Conservation (phyloP, 2,113 vertebrate species). For the Gallinago undulata region DNA sequence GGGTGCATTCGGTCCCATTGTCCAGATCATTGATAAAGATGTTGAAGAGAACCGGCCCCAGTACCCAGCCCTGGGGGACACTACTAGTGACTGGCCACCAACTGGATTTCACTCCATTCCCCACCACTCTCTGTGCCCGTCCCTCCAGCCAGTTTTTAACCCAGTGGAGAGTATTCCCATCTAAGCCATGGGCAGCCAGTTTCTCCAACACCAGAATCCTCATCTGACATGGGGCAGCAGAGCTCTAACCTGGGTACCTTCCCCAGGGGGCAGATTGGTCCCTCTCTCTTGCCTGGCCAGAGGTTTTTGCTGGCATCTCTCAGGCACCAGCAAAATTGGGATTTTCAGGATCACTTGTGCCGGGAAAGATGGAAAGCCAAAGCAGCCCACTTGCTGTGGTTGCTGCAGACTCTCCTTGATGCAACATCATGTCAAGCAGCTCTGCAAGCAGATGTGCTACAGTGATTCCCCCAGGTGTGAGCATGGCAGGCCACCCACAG, state of each 20-base stretch:
- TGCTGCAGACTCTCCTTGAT: neutral
- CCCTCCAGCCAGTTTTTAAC: too few species aligned
- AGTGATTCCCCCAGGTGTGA: neutral
- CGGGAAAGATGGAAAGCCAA: neutral
- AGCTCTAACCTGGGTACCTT: neutral
- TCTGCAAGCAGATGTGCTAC: constrained; percentile 5
- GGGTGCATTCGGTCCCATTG: too few species aligned
- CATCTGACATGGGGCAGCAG: neutral
- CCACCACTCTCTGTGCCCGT: too few species aligned
- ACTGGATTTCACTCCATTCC: too few species aligned
- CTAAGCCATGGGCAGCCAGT: too few species aligned
- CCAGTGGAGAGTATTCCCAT: too few species aligned
- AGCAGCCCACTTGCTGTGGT: constrained; percentile 37
- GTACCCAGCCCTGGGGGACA: too few species aligned
- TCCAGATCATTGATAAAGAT: too few species aligned
- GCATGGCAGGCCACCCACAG: neutral
- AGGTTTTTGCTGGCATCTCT: neutral
- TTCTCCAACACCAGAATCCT: neutral
- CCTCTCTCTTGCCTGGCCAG: neutral
- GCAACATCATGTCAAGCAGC: neutral
- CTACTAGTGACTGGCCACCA: too few species aligned
- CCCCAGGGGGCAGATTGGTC: neutral
- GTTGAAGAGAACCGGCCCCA: too few species aligned
- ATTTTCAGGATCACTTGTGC: neutral
- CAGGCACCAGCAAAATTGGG: neutral